These are phyloP conservation scores for Drosophila leonis DNA, from an alignment of 2,888 invertebrate genomes.

Conservation along the genomic window DNA sequence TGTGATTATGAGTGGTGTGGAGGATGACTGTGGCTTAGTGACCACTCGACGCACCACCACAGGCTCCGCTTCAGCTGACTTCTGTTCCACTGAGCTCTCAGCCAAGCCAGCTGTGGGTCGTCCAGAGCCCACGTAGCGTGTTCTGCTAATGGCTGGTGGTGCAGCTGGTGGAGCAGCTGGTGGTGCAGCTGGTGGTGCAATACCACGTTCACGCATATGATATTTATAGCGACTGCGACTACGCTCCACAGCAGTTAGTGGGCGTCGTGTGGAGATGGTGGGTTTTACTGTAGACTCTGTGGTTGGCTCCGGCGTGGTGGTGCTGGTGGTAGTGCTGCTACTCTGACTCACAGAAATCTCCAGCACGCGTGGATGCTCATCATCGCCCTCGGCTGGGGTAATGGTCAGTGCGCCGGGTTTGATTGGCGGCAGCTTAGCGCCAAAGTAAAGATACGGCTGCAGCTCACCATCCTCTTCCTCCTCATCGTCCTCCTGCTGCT, in stretches of 20 bases:
- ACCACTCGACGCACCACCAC: conserved; percentile 46
- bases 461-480: conserved; percentile 86
- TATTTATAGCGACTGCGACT: conserved; percentile 80
- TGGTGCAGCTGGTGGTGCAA: conserved; percentile 16
- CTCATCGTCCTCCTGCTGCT: conserved; percentile 68
- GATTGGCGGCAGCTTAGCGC: conserved; percentile 87
- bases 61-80: conserved; percentile 42
- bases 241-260: conserved; percentile 73
- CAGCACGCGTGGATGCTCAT: conserved; percentile 87
- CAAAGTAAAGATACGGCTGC: conserved; percentile 90
- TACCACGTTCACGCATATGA: conserved; percentile 72
- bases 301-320: conserved; percentile 37
- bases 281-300: conserved; percentile 48
- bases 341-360: conserved; percentile 87
- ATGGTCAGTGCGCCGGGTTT: conserved; percentile 82
- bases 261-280: conserved; percentile 63
- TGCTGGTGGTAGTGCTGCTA: conserved; percentile 40
- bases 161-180: conserved; percentile 41
- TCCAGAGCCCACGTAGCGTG: conserved; percentile 70
- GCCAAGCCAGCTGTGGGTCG: conserved; percentile 57
- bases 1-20: conserved; percentile 82
- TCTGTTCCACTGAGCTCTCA: conserved; percentile 38
- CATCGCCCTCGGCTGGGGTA: conserved; percentile 84
- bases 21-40: conserved; percentile 48
- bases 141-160: conserved; percentile 48